Base-by-base conservation (phyloP, 1,140 invertebrate genomes). In the Mylabris phalerata region DNA sequence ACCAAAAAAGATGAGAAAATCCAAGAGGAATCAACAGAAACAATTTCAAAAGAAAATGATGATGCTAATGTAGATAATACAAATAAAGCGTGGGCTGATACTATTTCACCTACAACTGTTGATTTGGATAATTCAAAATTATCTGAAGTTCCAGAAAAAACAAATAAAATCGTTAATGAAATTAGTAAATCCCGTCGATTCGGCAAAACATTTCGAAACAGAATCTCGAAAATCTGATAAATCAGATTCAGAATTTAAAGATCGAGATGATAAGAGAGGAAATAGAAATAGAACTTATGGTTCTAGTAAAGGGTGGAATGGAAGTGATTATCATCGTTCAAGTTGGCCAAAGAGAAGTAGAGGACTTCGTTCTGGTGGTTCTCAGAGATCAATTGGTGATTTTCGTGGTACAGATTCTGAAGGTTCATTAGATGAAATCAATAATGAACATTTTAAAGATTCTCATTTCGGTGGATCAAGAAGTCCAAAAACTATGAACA, bases 381-480 rank as follows among this genome's bases (percentile, higher is more conserved):
- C 55, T 9, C 63, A 61, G 7, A 64, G 65, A 54, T 32, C 50
- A 24, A 51, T 42, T 32, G 73, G 73, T 46, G 75, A 78, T 38
- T 77, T 67, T 0, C 78, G 78, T 10, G 72, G 72, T 19, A 78
- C 78, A 1, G 83, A 84, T 62, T 82, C 81, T 7, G 82, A 84
- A 57, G 76, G 77, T 3, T 82, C 81, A 43, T 78, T 76, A 1
- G 83, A 84, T 43, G 82, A 69, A 80, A 45, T 54, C 2, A 27
- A 38, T 45, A 11, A 9, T 44, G 51, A 54, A 10, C n/a, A 58
- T 19, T 19, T 19, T 19, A 19, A 19, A 19, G 19, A 19, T 19
- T 1, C 19, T 2, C 19, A 19, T 19, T 19, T 19, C 19, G 19
- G 19, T 11, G 39, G 50, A 9, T 48, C 65, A 67, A 67, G 74